Conservation (phyloP, 2,113 vertebrate species). For the Hippocampus abdominalis region DNA sequence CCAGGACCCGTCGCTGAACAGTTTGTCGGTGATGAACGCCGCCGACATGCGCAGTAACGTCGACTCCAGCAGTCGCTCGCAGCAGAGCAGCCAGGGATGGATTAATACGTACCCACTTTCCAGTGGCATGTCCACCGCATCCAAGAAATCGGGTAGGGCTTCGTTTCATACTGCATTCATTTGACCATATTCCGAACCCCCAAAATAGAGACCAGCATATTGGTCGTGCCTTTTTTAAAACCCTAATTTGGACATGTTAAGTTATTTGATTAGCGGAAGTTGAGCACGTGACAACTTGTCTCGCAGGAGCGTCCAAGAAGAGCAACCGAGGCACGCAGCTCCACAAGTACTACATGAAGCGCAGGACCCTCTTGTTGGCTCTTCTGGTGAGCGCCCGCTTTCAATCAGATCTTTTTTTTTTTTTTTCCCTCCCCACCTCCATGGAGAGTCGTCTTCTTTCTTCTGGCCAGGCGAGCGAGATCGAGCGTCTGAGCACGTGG, state of each 20-base stretch:
- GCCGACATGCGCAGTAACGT: conserved; percentile 83
- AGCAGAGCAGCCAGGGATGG: conserved; percentile 93
- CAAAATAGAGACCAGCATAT: background rate
- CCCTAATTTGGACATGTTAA: background rate
- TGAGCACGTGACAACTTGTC: background rate
- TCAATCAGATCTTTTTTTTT: background rate
- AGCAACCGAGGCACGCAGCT: conserved; percentile 93
- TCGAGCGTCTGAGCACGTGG: conserved; percentile 93
- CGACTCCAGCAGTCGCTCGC: conserved; percentile 86
- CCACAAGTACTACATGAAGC: conserved; percentile 99
- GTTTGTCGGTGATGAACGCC: conserved; percentile 78
- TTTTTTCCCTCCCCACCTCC: too few species aligned
- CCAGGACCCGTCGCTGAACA: conserved; percentile 83
- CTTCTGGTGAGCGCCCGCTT: conserved; percentile 79
- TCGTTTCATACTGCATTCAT: background rate
- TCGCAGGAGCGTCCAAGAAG: conserved; percentile 90
- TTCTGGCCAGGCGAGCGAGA: conserved; percentile 86
- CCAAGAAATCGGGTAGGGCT: conserved; percentile 91
- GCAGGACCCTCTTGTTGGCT: conserved; percentile 86
- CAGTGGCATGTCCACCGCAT: conserved; percentile 95
- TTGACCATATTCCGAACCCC: background rate
- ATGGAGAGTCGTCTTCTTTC: background rate
- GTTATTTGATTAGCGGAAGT: background rate
- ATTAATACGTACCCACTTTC: conserved; percentile 97
- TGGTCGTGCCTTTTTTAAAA: background rate